Evolutionary conservation across 2,113 vertebrate species (phyloP).

Genomic region (Sprattus sprattus): DNA sequence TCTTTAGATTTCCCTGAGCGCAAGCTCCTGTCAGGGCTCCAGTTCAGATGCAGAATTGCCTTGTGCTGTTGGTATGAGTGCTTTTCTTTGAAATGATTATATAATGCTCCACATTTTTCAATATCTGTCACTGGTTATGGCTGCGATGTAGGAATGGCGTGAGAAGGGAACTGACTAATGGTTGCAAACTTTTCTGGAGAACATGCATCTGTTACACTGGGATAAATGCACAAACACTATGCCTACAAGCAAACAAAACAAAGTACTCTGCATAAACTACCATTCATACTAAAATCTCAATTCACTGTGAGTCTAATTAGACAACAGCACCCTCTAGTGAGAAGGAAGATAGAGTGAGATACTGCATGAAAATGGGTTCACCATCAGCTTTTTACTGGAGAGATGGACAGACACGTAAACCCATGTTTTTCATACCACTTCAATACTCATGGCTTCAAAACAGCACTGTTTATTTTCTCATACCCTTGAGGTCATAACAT

Average conservation of each 20-base stretch:
- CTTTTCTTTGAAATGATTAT: not conserved
- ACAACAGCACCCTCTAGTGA: conserved; percentile 4
- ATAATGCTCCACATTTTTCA: not conserved
- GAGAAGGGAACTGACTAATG: not conserved
- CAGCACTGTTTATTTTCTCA: not conserved
- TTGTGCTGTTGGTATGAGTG: not conserved
- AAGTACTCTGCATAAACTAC: not conserved
- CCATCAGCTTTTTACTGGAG: not conserved
- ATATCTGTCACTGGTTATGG: not conserved
- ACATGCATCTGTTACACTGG: not conserved
- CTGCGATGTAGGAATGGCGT: not conserved
- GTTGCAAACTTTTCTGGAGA: not conserved
- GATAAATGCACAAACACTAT: not conserved
- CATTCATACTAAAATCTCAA: not conserved
- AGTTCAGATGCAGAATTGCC: not conserved
- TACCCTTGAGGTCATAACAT: not conserved
- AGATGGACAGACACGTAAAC: not conserved
- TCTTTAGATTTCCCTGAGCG: not conserved
- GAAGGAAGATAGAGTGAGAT: not conserved
- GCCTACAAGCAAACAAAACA: not conserved
- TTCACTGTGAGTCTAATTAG: not conserved
- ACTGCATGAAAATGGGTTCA: not conserved
- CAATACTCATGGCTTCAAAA: not conserved
- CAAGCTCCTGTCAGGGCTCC: conserved; percentile 1
- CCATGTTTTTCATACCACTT: not conserved